Percentiles rank a stretch among this genome's conserved stretches.
These are phyloP conservation scores for Lucinisca nassula DNA, from an alignment of 2,888 invertebrate genomes.

Conservation along the genomic window DNA sequence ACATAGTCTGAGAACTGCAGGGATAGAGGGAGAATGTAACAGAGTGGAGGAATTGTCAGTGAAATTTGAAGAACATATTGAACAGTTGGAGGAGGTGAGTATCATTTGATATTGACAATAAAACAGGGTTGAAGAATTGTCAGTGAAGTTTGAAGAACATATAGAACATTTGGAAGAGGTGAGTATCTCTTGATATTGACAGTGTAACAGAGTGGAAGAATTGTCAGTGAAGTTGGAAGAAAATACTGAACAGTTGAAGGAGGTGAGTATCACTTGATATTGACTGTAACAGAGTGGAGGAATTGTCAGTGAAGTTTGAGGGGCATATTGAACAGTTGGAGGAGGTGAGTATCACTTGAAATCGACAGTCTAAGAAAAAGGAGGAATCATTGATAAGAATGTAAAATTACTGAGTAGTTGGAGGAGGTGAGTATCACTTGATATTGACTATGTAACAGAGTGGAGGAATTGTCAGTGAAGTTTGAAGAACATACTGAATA, in stretches of 20 bases:
- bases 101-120: slow-evolving; percentile 90
- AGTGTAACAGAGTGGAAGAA: slow-evolving; percentile 97
- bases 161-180: slow-evolving; percentile 99
- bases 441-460: too few species aligned
- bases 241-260: slow-evolving; percentile 99
- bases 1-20: slow-evolving; percentile 91
- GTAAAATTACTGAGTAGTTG: slow-evolving; percentile 99
- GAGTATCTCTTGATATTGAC: too few species aligned
- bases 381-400: slow-evolving; percentile 98
- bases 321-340: slow-evolving; percentile 99
- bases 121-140: slow-evolving; percentile 97
- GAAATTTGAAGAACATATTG: slow-evolving; percentile 98
- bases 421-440: slow-evolving; percentile 93
- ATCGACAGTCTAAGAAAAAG: slow-evolving; percentile 95
- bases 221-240: slow-evolving; percentile 98
- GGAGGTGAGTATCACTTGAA: slow-evolving; percentile 91
- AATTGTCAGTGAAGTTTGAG: slow-evolving; percentile 97
- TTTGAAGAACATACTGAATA: slow-evolving; percentile 99
- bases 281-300: slow-evolving; percentile 96
- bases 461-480: slow-evolving; percentile 97
- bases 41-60: slow-evolving; percentile 97
- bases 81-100: slow-evolving; percentile 98
- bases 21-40: slow-evolving; percentile 94
- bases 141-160: slow-evolving; percentile 98
- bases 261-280: slow-evolving; percentile 90